Base-by-base conservation (phyloP, 1,140 invertebrate species). In the Tetragnatha versicolor region DNA sequence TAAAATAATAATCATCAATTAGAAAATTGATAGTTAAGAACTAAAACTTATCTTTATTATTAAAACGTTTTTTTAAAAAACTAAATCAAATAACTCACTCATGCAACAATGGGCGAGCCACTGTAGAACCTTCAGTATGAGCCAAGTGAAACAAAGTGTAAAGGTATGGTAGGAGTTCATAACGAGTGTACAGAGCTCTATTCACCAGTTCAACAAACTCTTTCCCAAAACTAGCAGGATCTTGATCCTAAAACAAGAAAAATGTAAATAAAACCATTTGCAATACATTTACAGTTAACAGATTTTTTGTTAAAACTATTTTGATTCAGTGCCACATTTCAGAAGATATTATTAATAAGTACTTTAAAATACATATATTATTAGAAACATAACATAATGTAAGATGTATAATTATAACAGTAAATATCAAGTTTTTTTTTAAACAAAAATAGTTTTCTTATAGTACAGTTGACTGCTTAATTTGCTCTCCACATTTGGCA, bases 181-280 rank as follows among this genome's bases (percentile, higher is more conserved):
- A 89, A 20, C 88, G 83, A 20, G 66, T 65, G 27, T 63, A 35
- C 5, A 81, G 35, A 20, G 65, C 80, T 58, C 42, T 39, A 55
- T 37, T 77, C 25, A 72, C 33, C 2, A 42, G 14, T 9, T 35
- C 1, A n/a, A 70, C 42, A 27, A 81, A 69, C 37, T 51, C 49
- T 29, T 81, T 72, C 17, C 73, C 70, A 47, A 77, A 77, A 22
- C 90, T 89, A 1, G 90, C 92, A 25, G 93, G 93, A 88, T 94
- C 93, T 89, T 94, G 93, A 49, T 91, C 90, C 92, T 94, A 83
- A 55, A 85, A 83, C 42, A 42, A 12, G 3, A 65, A 27, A 10
- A n/a, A n/a, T n/a, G n/a, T n/a, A n/a, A n/a, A 14, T 5, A 47
- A 47, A 1, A 47, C 20, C 12, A 47, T 2, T 12, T 2, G 12